phyloP scores from a whole-genome alignment of 2,888 invertebrate species.

The Melanchra persicariae region DNA sequence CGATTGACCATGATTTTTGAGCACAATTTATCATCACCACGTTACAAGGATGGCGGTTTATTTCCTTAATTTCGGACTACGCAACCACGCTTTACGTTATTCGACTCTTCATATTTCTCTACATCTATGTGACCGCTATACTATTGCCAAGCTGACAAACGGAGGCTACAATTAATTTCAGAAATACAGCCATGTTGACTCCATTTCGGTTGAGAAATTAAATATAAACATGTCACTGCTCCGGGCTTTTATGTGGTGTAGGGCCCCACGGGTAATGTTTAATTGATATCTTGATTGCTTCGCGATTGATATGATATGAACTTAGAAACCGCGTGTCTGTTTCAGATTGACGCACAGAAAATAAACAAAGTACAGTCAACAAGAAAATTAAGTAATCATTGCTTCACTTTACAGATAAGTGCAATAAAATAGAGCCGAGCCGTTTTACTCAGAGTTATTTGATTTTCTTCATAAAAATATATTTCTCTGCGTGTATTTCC shows the following conservation, averaged over 20 bases:
- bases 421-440: neutral
- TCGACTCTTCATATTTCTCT: slow-evolving; percentile 44
- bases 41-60: neutral
- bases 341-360: slow-evolving; percentile 5
- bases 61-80: neutral
- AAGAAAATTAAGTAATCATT: neutral
- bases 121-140: slow-evolving; percentile 61
- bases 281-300: slow-evolving; percentile 72
- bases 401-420: neutral
- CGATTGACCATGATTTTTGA: neutral
- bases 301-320: slow-evolving; percentile 51
- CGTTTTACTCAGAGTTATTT: neutral
- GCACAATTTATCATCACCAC: too few species aligned
- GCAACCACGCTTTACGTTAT: neutral
- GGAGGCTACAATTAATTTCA: slow-evolving; percentile 83
- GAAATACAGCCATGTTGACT: slow-evolving; percentile 79
- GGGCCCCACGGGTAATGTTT: slow-evolving; percentile 61
- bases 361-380: slow-evolving; percentile 2
- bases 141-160: slow-evolving; percentile 79
- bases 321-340: slow-evolving; percentile 9
- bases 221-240: slow-evolving; percentile 77
- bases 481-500: slow-evolving; percentile 4
- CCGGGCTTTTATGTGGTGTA: slow-evolving; percentile 63
- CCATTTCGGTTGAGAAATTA: slow-evolving; percentile 78
- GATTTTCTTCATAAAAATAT: neutral